A percentile compares a stretch with the other conserved stretches of the same genome.
Evolutionary conservation across 2,113 vertebrate species (phyloP).

Genomic region (Mungos mungo): DNA sequence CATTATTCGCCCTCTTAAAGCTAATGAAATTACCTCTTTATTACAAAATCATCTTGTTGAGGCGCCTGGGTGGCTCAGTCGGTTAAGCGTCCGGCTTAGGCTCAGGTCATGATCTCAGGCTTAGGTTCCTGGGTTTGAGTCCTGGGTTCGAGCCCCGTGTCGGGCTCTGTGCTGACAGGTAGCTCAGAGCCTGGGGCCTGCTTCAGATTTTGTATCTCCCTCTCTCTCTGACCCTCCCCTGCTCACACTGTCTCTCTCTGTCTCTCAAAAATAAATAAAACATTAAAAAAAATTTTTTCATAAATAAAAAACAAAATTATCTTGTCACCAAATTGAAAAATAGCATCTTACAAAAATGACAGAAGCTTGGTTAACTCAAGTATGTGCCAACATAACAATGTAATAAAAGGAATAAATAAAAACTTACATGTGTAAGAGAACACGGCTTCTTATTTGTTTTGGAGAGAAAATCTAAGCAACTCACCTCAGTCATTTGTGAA

Average conservation of each 20-base stretch:
- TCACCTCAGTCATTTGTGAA: background rate
- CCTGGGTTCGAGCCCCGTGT: no score
- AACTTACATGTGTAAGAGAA: background rate
- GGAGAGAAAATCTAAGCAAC: background rate
- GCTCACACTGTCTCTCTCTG: no score
- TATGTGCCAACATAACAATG: background rate
- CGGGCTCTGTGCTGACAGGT: no score
- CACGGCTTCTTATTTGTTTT: background rate
- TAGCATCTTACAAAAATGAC: background rate
- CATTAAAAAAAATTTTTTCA: no score
- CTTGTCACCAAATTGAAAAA: background rate
- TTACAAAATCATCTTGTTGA: background rate
- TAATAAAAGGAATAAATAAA: background rate
- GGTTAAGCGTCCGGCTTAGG: no score
- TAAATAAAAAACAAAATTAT: background rate
- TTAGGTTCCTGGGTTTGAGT: no score
- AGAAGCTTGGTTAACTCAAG: background rate
- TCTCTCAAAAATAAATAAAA: no score
- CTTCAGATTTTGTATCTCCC: no score
- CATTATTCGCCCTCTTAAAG: background rate
- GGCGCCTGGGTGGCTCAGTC: no score
- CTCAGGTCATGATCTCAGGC: no score
- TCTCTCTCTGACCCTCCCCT: no score
- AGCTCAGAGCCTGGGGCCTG: no score
- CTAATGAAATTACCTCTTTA: background rate